phyloP scores from a whole-genome alignment of 2,113 vertebrate species.

The Grallaria varia region DNA sequence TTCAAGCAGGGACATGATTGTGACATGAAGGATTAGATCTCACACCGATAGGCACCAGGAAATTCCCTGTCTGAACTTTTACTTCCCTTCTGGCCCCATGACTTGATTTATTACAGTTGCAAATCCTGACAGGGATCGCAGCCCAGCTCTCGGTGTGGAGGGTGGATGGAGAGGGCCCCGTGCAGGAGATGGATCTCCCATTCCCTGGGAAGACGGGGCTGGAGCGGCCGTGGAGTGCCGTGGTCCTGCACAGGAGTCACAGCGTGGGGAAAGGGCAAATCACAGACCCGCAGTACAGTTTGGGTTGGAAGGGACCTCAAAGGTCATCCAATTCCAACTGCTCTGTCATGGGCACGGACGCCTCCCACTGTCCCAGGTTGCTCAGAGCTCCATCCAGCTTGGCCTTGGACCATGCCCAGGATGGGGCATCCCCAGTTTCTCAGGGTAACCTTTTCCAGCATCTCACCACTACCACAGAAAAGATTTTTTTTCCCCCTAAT shows the following conservation, averaged over 20 bases:
- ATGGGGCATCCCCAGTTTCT: background rate
- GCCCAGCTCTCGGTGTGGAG: fast-evolving
- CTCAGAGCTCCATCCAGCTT: background rate
- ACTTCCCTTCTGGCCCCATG: background rate
- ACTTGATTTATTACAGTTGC: fast-evolving
- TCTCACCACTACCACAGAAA: background rate
- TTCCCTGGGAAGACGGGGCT: fast-evolving
- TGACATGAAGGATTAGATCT: background rate
- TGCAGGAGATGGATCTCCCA: fast-evolving
- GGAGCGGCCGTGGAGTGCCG: fast-evolving
- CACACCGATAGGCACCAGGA: background rate
- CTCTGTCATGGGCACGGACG: fast-evolving
- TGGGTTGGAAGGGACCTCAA: background rate
- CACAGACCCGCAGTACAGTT: background rate
- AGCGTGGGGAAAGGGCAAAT: fast-evolving
- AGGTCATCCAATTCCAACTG: background rate
- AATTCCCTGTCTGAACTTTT: background rate
- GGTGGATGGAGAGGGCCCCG: background rate
- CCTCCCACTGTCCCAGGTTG: too few relatives aligned
- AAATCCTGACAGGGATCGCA: too few relatives aligned
- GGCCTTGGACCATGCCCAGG: background rate
- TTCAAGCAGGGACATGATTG: background rate
- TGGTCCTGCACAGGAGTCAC: fast-evolving
- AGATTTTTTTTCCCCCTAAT: background rate
- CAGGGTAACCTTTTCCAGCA: background rate